These are phyloP conservation scores for Phoeniculus purpureus DNA, from an alignment of 2,797 vertebrate species.

Conservation along the genomic window DNA sequence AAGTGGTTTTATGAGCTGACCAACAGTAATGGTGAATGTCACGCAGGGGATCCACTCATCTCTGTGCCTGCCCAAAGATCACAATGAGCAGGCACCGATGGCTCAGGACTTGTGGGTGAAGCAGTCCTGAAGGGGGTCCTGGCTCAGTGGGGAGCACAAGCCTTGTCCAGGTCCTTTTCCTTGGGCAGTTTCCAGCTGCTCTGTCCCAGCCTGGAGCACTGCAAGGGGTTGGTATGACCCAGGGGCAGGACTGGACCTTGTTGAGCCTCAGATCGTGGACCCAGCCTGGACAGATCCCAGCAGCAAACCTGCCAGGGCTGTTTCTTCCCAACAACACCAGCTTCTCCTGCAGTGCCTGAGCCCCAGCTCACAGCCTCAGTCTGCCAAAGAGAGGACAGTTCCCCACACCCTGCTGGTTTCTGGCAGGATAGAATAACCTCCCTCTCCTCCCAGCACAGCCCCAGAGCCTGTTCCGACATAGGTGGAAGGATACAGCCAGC, in stretches of 20 bases:
- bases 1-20: background rate
- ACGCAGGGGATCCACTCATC: background rate
- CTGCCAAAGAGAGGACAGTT: background rate
- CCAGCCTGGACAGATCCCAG: no score
- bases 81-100: no score
- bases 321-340: background rate
- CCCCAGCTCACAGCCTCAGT: background rate
- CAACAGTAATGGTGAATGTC: background rate
- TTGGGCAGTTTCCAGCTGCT: no score
- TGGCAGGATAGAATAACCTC: background rate
- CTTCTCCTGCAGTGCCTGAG: background rate
- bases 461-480: rapidly evolving
- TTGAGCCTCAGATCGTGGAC: no score
- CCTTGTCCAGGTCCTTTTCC: no score
- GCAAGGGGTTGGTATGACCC: no score
- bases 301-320: background rate
- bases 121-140: no score
- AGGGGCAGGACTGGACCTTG: no score
- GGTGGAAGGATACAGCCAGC: conserved; percentile 92
- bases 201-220: no score
- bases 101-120: no score
- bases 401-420: background rate
- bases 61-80: background rate
- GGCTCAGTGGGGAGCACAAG: no score
- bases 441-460: background rate